Conservation (phyloP, 2,888 invertebrate species). For the Tridacna crocea region DNA sequence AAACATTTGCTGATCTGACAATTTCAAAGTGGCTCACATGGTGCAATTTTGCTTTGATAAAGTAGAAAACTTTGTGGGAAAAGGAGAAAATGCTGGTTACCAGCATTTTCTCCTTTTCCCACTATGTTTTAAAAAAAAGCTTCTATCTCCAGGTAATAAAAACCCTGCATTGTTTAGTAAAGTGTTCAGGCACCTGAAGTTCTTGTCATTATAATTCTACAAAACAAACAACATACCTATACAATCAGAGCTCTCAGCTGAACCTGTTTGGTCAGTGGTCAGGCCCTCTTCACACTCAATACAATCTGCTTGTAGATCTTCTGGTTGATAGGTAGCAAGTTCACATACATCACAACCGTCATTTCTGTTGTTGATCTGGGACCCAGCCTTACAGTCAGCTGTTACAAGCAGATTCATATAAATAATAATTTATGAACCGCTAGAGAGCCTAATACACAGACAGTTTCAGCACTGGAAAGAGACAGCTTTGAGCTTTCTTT, state of each 20-base stretch:
- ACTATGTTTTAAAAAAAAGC: neutral
- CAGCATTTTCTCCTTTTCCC: neutral
- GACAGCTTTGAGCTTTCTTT: no score
- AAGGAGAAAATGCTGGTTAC: slow-evolving; percentile 3
- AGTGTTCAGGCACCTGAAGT: no score
- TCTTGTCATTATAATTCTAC: no score
- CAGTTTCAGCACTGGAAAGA: no score
- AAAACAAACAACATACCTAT: slow-evolving; percentile 47
- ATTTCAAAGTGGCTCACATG: no score
- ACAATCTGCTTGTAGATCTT: slow-evolving; percentile 55
- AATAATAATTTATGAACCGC: no score
- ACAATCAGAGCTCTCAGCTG: slow-evolving; percentile 57
- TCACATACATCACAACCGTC: slow-evolving; percentile 52
- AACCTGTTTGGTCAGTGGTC: slow-evolving; percentile 62
- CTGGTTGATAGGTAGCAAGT: slow-evolving; percentile 57
- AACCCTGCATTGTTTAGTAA: no score
- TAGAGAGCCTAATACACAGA: no score
- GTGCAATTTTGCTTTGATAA: neutral
- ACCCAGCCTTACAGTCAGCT: slow-evolving; percentile 55
- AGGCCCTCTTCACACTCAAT: slow-evolving; percentile 59
- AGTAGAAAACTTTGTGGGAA: neutral
- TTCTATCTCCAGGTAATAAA: no score
- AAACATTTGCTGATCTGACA: no score
- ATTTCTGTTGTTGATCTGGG: slow-evolving; percentile 19
- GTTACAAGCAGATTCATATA: neutral